Evolutionary conservation across 2,797 vertebrate genomes (phyloP).

Genomic region (Sebastes nivosus): DNA sequence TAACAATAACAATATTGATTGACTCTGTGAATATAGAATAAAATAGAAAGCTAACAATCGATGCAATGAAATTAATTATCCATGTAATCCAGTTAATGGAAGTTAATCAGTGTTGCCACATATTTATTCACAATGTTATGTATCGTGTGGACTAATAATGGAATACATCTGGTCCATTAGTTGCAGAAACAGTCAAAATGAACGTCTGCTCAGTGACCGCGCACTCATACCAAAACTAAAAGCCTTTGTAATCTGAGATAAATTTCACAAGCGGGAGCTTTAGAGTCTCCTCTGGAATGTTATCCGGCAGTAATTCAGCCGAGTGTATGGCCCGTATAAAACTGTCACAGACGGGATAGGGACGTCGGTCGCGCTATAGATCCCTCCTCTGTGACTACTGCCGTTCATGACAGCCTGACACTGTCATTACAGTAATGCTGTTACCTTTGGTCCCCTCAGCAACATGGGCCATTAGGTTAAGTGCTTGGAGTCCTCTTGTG

Average conservation of each 20-base stretch:
- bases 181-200: slow-evolving; percentile 7
- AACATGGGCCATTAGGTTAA: slow-evolving; percentile 58
- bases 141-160: slow-evolving; percentile 16
- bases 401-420: slow-evolving; percentile 13
- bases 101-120: slow-evolving; percentile 5
- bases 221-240: slow-evolving; percentile 52
- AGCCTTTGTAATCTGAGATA: slow-evolving; percentile 59
- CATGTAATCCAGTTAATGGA: slow-evolving; percentile 19
- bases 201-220: neutral
- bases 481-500: slow-evolving; percentile 45
- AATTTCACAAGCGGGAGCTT: slow-evolving; percentile 42
- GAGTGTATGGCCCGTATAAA: slow-evolving; percentile 42
- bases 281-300: slow-evolving; percentile 62
- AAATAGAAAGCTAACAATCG: neutral
- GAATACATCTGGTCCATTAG: slow-evolving; percentile 43
- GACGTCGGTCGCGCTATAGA: slow-evolving; percentile 12
- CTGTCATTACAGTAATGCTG: slow-evolving; percentile 4
- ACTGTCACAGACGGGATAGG: slow-evolving; percentile 34
- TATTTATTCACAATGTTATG: slow-evolving; percentile 13
- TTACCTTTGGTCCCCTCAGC: slow-evolving; percentile 29
- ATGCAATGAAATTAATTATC: neutral
- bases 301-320: slow-evolving; percentile 53
- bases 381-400: slow-evolving; percentile 8
- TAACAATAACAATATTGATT: neutral
- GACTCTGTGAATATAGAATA: neutral